Evolutionary conservation across 2,888 invertebrate genomes (phyloP).

Genomic region (Helobdella robusta): DNA sequence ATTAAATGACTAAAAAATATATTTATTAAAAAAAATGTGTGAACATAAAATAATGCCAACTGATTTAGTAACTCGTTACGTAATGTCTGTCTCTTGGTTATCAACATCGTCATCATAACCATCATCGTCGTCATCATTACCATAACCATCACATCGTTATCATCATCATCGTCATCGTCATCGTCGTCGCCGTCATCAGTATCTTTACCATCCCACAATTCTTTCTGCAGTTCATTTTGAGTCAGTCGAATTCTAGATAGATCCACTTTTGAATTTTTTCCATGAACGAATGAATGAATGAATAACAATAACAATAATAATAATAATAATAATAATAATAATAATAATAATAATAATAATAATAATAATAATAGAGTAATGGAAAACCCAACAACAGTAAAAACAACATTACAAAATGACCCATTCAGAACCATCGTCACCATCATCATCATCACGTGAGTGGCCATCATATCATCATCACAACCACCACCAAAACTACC

Average conservation of each 20-base stretch:
- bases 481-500: not conserved
- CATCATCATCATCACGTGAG: not conserved
- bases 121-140: too few relatives aligned
- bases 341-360: not conserved
- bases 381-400: too few relatives aligned
- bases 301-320: not conserved
- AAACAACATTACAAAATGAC: too few relatives aligned
- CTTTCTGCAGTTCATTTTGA: slow-evolving; percentile 31
- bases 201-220: slow-evolving; percentile 28
- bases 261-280: slow-evolving; percentile 40
- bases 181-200: not conserved
- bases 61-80: too few relatives aligned
- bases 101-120: too few relatives aligned
- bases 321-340: slow-evolving; percentile 5
- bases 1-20: too few relatives aligned
- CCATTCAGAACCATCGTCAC: not conserved
- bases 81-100: too few relatives aligned
- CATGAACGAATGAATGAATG: not conserved
- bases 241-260: slow-evolving; percentile 44
- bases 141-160: not conserved
- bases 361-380: not conserved
- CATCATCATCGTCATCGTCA: slow-evolving; percentile 20
- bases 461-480: not conserved
- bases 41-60: too few relatives aligned
- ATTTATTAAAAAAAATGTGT: too few relatives aligned